Evolutionary conservation across 2,888 invertebrate genomes (phyloP), one percentile per base, ranked within the genome.

Genomic region (Watsonalla binaria): DNA sequence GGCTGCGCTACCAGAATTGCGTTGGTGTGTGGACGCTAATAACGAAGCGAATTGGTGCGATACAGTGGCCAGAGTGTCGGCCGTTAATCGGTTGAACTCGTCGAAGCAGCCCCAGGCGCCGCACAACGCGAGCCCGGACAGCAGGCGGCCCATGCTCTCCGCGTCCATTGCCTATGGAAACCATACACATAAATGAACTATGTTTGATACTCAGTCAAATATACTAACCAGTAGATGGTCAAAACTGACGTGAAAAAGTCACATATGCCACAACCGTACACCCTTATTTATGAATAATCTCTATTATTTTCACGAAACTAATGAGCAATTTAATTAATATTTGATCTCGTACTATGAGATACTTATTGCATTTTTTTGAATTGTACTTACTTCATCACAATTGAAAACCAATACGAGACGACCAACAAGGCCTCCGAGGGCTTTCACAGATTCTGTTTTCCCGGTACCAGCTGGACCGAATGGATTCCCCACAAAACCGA

Each of bases 21-120:
- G 60, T 6, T 69, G 66, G 6, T 64, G 68, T 62, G 76, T 94
- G 51, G 98, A 92, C 4, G 96, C 94, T 78, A 99, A 97, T 57
- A 99, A 95, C 5, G 97, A 95, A 64, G 98, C 96, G 61, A 99
- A 96, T 74, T 98, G 95, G 93, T 97, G 98, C 6, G 99, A 96
- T 37, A 99, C 96, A 0, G 98, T 96, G 0, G 99, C 99, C 48
- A 99, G 90, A 0, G 99, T 99, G 47, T 96, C 95, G 76, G 98
- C 97, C 69, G 98, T 96, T 39, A 99, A 90, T 0, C 99, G 95
- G 90, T 99, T 99, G 88, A 99, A 99, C 90, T 99, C 99, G 84
- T 99, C 99, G 86, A 99, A 99, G 82, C 99, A 99, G 11, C 96
- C 99, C 99, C 99, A 99, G 8, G 99, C 98, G 8, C 98, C 98